phyloP scores from a whole-genome alignment of 2,797 vertebrate species.

The Sebastes minor region DNA sequence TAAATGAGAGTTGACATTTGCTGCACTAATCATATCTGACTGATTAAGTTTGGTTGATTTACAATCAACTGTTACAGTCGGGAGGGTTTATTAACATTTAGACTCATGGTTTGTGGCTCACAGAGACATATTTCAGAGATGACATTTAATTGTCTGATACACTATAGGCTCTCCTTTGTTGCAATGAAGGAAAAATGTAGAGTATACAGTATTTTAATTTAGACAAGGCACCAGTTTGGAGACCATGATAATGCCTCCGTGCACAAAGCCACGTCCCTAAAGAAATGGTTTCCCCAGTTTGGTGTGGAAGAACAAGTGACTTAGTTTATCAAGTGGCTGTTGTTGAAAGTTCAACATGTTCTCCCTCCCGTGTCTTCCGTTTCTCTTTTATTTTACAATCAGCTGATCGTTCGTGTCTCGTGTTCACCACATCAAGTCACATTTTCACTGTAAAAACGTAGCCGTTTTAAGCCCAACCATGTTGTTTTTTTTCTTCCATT shows the following conservation, averaged over 20 bases:
- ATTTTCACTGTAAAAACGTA: too few relatives aligned
- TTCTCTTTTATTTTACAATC: too few relatives aligned
- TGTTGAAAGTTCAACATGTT: background rate
- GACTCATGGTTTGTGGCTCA: background rate
- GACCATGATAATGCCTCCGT: too few relatives aligned
- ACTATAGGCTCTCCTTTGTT: too few relatives aligned
- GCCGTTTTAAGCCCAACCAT: too few relatives aligned
- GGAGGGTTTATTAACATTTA: background rate
- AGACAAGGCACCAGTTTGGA: too few relatives aligned
- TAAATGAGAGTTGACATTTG: conserved; percentile 5
- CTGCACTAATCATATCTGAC: background rate
- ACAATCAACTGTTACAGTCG: background rate
- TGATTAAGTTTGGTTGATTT: conserved; percentile 1
- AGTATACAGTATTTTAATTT: background rate
- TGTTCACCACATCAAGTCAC: too few relatives aligned
- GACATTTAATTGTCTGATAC: background rate
- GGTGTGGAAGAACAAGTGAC: background rate
- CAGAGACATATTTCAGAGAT: background rate
- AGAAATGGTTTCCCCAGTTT: background rate
- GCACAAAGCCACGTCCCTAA: too few relatives aligned
- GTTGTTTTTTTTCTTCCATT: too few relatives aligned
- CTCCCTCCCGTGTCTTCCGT: too few relatives aligned
- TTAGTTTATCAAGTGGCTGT: background rate
- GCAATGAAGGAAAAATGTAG: background rate
- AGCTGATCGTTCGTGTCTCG: too few relatives aligned